Base-by-base conservation (phyloP, 2,113 vertebrate genomes). In the Hippocampus comes region DNA sequence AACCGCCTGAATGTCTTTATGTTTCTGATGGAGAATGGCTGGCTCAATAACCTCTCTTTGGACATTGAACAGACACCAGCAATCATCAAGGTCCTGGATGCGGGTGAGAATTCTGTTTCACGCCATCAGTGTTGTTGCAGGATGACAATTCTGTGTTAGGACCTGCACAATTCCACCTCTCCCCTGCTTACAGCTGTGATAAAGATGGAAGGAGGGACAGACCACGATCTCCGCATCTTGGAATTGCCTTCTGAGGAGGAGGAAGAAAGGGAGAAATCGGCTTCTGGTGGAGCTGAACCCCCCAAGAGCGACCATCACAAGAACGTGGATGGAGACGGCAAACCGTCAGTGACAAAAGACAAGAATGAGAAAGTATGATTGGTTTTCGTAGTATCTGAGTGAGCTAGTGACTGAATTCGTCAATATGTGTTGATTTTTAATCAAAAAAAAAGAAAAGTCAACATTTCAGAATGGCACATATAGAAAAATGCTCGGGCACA, bases 151-250 rank as follows among this genome's bases (percentile, higher is more conserved):
- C 7, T 17, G 14, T 48, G n/a, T 23, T 7, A 6, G 59, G 14
- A 23, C 21, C 30, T 79, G 10, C 77, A 49, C 46, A 49, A 0
- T 27, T 14, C 34, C 11, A 23, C 2, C 34, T 30, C 4, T 79
- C 42, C 11, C 21, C 65, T 63, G 15, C 72, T 41, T 55, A 69
- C 68, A 97, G 96, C 95, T 9, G 95, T 97, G 68, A 97, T 97
- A 79, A 97, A 96, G 87, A 97, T 97, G 96, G 96, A 97, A 83
- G 96, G 95, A 57, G 96, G 95, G 6, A 93, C 93, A 0, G 95
- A 97, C 71, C 92, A 94, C 1, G 96, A 97, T 61, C 88, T 97
- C 65, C 94, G 94, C 9, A 95, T 96, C 75, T 84, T 97, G 78
- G 96, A 97, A 60, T 88, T 95, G 82, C 90, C 92, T 0, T 67